Evolutionary conservation across 2,888 invertebrate genomes (phyloP).

Genomic region (Lasioglossum oenotherae): DNA sequence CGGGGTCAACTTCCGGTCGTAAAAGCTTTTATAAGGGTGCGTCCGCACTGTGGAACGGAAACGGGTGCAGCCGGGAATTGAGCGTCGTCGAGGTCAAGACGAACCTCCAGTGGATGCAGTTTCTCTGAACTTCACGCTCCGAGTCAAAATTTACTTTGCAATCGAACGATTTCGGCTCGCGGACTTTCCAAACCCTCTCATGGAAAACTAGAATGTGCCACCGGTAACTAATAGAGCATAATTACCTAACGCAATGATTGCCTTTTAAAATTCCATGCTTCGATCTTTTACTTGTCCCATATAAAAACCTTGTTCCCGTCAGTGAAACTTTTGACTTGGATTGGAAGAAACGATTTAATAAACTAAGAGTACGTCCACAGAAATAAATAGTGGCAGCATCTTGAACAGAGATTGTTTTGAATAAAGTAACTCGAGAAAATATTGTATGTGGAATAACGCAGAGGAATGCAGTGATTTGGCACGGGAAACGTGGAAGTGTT

Average conservation of each 20-base stretch:
- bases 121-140: conserved; percentile 6
- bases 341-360: too few species aligned
- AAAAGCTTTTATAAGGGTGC: conserved; percentile 76
- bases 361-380: too few species aligned
- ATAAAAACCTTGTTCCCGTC: too few species aligned
- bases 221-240: background rate
- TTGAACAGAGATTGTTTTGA: too few species aligned
- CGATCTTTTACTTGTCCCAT: too few species aligned
- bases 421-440: too few species aligned
- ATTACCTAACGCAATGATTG: too few species aligned
- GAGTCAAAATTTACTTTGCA: background rate
- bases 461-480: background rate
- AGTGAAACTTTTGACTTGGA: too few species aligned
- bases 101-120: background rate
- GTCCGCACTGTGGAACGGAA: conserved; percentile 63
- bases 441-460: background rate
- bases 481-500: background rate
- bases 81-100: conserved; percentile 45
- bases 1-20: conserved; percentile 79
- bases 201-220: background rate
- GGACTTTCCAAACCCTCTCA: background rate
- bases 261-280: too few species aligned
- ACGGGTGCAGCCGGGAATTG: conserved; percentile 65
- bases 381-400: too few species aligned
- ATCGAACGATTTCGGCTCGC: background rate